These are phyloP conservation scores for Cottus gobio DNA, from an alignment of 2,113 vertebrate genomes.

Conservation along the genomic window DNA sequence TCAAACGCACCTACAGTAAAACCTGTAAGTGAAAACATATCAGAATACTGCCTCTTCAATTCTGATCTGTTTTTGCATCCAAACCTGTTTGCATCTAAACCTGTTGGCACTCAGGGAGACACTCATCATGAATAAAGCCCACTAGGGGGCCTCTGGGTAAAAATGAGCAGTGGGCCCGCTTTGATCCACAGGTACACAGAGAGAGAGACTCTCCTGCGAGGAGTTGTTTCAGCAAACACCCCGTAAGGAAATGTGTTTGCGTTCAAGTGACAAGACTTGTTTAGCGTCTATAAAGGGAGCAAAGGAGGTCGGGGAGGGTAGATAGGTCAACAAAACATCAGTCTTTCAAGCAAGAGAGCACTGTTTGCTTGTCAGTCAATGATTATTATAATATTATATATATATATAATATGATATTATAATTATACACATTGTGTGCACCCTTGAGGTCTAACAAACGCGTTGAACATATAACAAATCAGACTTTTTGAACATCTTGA, in stretches of 20 bases:
- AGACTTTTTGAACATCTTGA: too few relatives aligned
- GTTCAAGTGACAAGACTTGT: neutral
- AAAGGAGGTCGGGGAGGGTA: neutral
- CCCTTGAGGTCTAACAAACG: neutral
- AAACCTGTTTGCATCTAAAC: constrained; percentile 4
- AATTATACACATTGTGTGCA: too few relatives aligned
- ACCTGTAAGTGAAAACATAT: neutral
- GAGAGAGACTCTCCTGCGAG: neutral
- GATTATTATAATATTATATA: too few relatives aligned
- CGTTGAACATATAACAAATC: neutral
- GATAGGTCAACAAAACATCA: constrained; percentile 5
- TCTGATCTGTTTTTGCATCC: neutral
- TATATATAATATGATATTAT: too few relatives aligned
- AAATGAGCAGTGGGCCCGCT: neutral
- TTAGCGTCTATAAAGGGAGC: neutral
- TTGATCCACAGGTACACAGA: constrained; percentile 12
- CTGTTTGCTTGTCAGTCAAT: neutral
- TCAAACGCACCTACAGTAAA: neutral
- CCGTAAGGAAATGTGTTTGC: neutral
- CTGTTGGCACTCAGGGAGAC: constrained; percentile 3
- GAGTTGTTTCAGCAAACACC: neutral
- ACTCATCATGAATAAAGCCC: neutral
- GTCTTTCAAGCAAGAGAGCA: neutral
- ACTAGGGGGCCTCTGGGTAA: neutral
- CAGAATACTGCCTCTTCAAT: neutral